Evolutionary conservation across 1,140 invertebrate species (phyloP), one percentile per base, ranked within the genome.

Genomic region (Pinna nobilis): DNA sequence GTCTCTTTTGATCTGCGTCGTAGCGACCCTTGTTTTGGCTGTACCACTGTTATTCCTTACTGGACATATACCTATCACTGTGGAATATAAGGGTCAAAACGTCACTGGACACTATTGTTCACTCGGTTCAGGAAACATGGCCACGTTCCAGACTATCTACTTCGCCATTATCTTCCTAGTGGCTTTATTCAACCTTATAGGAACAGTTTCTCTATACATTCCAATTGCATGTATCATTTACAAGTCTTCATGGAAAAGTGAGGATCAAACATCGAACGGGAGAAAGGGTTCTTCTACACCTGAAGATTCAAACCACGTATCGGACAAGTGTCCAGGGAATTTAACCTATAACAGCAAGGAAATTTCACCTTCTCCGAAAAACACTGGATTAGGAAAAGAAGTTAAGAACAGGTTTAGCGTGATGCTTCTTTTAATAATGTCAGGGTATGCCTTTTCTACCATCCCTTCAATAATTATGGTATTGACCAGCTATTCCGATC

Each of bases 161-260:
- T 63, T 63, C 37, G 7, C 13, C 15, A 41, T 18, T 32, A 6
- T 63, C 11, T 63, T 41, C 32, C 20, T 63, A n/a, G 25, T 63
- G 28, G 35, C 25, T 1, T 15, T 63, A 30, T 23, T 32, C 6
- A 63, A 63, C 25, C 28, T 44, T 23, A 15, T 63, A 5, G 35
- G 39, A 4, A 63, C 59, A n/a, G 30, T 44, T 25, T 32, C 23
- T 23, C 39, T 63, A 9, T 63, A 63, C 20, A 23, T 63, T 41
- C 35, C 59, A 25, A 44, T 63, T 37, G 59, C 35, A 3, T 44
- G 33, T 41, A 63, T 35, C 9, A 63, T 63, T 28, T 63, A 63
- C 25, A 32, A 25, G n/a, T 41, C 59, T 30, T 63, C 44, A 11
- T 28, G 44, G 30, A 63, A 11, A 28, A n/a, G 23, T 20, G 15